phyloP scores from a whole-genome alignment of 2,113 vertebrate genomes.

The Clarias batrachus region DNA sequence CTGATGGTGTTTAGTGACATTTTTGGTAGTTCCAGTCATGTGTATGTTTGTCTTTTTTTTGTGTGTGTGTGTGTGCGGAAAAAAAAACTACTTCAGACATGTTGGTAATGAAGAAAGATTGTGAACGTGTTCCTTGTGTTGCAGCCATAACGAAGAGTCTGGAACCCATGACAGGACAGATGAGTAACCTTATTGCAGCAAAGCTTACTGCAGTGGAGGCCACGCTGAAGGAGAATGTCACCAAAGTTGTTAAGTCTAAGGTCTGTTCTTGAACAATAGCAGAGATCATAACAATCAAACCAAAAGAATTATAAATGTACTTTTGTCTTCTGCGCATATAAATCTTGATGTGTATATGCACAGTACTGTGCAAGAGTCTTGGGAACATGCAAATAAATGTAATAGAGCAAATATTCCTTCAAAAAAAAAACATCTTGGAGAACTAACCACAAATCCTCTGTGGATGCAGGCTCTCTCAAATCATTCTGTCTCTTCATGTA shows the following conservation, averaged over 20 bases:
- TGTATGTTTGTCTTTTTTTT: neutral
- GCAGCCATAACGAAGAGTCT: conserved; percentile 79
- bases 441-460: too few species aligned
- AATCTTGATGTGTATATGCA: too few species aligned
- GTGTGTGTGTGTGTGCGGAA: too few species aligned
- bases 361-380: too few species aligned
- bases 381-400: too few species aligned
- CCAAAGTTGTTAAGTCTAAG: conserved; percentile 94
- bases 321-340: too few species aligned
- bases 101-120: neutral
- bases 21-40: neutral
- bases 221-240: conserved; percentile 87
- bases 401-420: too few species aligned
- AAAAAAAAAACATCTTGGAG: too few species aligned
- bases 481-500: too few species aligned
- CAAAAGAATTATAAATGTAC: too few species aligned
- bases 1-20: neutral
- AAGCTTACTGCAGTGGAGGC: conserved; percentile 89
- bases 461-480: too few species aligned
- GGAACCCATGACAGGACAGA: conserved; percentile 85
- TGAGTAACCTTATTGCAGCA: conserved; percentile 82
- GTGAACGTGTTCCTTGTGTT: neutral
- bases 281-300: neutral
- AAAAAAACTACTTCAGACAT: neutral
- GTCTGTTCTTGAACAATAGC: conserved; percentile 59